phyloP scores from a whole-genome alignment of 2,797 vertebrate species.

The Sebastes glaucus region DNA sequence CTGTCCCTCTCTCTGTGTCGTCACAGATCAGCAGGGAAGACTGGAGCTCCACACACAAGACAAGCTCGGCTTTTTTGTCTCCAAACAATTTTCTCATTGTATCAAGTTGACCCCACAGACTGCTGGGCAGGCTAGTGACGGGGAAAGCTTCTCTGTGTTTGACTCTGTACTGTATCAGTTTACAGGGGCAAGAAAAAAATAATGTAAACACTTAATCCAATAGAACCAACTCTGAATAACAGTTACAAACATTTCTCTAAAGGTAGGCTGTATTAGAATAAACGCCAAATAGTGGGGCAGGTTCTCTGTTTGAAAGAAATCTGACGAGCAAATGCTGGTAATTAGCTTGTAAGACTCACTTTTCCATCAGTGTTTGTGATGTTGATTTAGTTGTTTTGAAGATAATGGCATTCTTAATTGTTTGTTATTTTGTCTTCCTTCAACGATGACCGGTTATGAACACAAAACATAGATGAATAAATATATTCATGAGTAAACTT shows the following conservation, averaged over 20 bases:
- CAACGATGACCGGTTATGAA: background rate
- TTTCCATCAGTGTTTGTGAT: background rate
- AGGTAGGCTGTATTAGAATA: background rate
- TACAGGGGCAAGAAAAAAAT: background rate
- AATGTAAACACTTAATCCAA: background rate
- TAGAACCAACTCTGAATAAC: background rate
- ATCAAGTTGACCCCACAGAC: conserved; percentile 44
- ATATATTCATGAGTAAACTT: background rate
- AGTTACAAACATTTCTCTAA: background rate
- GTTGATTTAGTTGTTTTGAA: background rate
- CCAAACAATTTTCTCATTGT: conserved; percentile 80
- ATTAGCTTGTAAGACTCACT: background rate
- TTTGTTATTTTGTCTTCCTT: background rate
- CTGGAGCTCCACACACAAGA: conserved; percentile 38
- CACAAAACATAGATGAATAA: background rate
- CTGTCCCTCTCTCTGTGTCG: conserved; percentile 45
- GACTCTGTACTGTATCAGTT: conserved; percentile 7
- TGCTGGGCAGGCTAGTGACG: conserved; percentile 43
- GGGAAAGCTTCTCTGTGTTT: conserved; percentile 23
- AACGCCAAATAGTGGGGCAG: background rate
- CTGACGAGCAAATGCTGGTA: background rate
- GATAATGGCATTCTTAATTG: background rate
- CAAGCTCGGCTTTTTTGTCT: conserved; percentile 69
- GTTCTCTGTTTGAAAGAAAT: background rate
- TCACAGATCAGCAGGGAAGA: conserved; percentile 57